phyloP scores from a whole-genome alignment of 2,888 invertebrate species.

The Laspeyria flexula region DNA sequence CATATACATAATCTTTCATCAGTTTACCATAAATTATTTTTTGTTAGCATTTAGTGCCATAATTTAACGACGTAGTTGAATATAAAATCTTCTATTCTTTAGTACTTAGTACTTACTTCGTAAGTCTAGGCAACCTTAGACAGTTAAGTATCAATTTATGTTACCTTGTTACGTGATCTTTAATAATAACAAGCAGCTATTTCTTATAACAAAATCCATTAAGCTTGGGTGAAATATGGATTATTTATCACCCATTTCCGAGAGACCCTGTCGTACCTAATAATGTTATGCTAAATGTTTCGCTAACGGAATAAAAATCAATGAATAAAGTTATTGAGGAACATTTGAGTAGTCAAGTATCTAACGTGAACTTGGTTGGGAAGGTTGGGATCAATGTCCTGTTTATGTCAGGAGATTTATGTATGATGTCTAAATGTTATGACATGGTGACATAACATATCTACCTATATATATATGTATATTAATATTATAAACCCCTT shows the following conservation, averaged over 20 bases:
- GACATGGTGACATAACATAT: too few species aligned
- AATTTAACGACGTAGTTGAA: too few species aligned
- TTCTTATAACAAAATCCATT: constrained; percentile 1
- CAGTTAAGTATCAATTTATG: not conserved
- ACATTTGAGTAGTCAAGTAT: not conserved
- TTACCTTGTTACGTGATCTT: not conserved
- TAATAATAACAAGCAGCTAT: not conserved
- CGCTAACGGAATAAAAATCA: not conserved
- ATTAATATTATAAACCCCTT: too few species aligned
- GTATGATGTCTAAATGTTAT: too few species aligned
- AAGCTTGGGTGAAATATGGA: not conserved
- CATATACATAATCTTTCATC: too few species aligned
- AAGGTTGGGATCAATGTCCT: not conserved
- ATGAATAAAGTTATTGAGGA: not conserved
- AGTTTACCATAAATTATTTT: too few species aligned
- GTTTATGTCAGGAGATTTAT: too few species aligned
- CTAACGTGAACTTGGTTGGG: not conserved
- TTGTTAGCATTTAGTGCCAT: too few species aligned
- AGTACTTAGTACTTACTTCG: not conserved
- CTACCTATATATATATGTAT: too few species aligned
- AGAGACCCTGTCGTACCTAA: not conserved
- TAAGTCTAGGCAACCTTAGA: not conserved
- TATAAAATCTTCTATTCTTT: too few species aligned
- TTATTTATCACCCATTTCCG: not conserved
- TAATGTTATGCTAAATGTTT: not conserved